phyloP scores from a whole-genome alignment of 2,113 vertebrate species.

The Thalassarche chlororhynchos region DNA sequence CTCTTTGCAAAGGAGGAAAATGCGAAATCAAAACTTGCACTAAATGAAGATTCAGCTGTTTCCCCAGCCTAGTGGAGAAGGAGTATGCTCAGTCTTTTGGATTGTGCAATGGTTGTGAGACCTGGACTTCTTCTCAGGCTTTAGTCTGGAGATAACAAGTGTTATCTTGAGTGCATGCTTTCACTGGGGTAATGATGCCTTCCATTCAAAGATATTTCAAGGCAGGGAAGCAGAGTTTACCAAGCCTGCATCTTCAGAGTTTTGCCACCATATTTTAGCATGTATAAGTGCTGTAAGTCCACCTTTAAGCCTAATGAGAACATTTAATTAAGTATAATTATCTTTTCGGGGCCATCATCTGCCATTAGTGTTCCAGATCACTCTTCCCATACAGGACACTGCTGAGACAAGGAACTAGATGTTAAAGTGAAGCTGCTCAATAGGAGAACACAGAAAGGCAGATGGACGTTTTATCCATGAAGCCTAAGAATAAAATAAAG shows the following conservation, averaged over 20 bases:
- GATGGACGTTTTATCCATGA: not conserved
- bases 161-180: not conserved
- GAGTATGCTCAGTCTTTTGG: not conserved
- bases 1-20: not conserved
- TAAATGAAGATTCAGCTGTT: not conserved
- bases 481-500: not conserved
- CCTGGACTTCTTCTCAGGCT: not conserved
- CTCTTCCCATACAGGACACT: not conserved
- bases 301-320: not conserved
- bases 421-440: not conserved
- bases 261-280: not conserved
- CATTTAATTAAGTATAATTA: not conserved
- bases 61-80: not conserved
- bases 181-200: not conserved
- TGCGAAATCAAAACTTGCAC: not conserved
- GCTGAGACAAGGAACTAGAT: not conserved
- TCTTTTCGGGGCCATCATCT: rapidly evolving
- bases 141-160: not conserved
- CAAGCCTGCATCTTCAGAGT: not conserved
- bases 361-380: not conserved
- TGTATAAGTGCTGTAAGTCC: not conserved
- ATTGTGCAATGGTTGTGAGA: not conserved
- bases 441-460: not conserved
- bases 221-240: not conserved
- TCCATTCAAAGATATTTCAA: not conserved